Percentiles rank a stretch among this genome's conserved stretches.
Conservation (phyloP, 2,888 invertebrate genomes). For the Caenorhabditis wallacei region DNA sequence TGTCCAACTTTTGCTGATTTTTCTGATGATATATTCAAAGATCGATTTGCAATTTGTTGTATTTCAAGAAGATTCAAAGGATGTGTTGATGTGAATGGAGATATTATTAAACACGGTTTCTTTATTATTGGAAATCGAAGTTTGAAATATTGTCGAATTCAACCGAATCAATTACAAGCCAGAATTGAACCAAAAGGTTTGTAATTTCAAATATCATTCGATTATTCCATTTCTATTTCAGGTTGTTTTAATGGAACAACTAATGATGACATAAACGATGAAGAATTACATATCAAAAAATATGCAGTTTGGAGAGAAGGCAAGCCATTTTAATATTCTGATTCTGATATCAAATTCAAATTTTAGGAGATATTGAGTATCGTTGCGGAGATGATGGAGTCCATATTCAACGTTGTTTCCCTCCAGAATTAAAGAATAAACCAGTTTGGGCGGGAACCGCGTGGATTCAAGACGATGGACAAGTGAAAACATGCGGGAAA, state of each 20-base stretch:
- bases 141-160: slow-evolving; percentile 76
- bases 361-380: slow-evolving; percentile 55
- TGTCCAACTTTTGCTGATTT: slow-evolving; percentile 66
- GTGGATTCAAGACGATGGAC: slow-evolving; percentile 63
- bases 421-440: slow-evolving; percentile 44
- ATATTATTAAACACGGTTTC: slow-evolving; percentile 73
- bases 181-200: slow-evolving; percentile 77
- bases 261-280: slow-evolving; percentile 73
- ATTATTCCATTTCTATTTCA: background rate
- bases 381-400: slow-evolving; percentile 79
- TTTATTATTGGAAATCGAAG: slow-evolving; percentile 71
- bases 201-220: background rate
- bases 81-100: slow-evolving; percentile 76
- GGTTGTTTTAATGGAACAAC: slow-evolving; percentile 78
- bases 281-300: slow-evolving; percentile 75
- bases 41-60: slow-evolving; percentile 78
- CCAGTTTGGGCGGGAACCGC: slow-evolving; percentile 65
- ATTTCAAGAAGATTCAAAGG: slow-evolving; percentile 73
- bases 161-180: slow-evolving; percentile 70
- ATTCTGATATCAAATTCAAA: background rate
- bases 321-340: background rate
- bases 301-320: slow-evolving; percentile 76
- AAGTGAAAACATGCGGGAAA: slow-evolving; percentile 59
- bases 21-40: slow-evolving; percentile 74
- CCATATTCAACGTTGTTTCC: slow-evolving; percentile 72